Evolutionary conservation across 2,113 vertebrate species (phyloP), one percentile per base, ranked within the genome.

Genomic region (Rhynchopsitta pachyrhyncha): DNA sequence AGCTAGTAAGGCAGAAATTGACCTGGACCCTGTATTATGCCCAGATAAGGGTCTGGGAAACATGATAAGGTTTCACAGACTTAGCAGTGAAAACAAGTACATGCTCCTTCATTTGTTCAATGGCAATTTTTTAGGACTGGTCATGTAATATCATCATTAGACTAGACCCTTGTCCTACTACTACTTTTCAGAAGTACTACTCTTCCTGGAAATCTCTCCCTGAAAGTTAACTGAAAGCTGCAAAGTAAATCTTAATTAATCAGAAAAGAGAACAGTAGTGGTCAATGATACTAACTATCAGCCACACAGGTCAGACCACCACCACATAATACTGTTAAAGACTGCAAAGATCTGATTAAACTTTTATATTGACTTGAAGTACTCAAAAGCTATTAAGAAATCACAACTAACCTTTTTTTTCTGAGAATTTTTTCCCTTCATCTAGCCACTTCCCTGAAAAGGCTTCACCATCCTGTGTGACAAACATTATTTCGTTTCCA

Each of bases 391-490:
- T 27, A 75, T 35, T 42, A 74, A 29, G 11, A 83, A 83, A 64
- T 44, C 49, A 46, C 8, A 52, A 85, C 97, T 97, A 91, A 99
- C 99, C 99, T 99, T 99, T 99, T 94, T 99, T 99, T 83, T 99
- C 99, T 63, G 91, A 92, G 47, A 60, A 95, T 97, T 98, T 99
- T 94, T 98, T 99, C 82, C 97, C 98, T 93, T 99, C 98, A 89
- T 98, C 98, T 86, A 99, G 97, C 99, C 99, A 99, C 69, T 98
- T 97, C 8, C 99, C 99, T 92, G 97, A 99, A 97, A 99, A 99
- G 88, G 98, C 99, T 97, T 99, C 99, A 47, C 99, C 99, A 63
- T 99, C 99, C 84, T 97, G 98, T 14, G 99, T 99, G 88, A 99
- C 98, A 97, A 99, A 99, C 96, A 99, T 98, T 96, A 99, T 98